phyloP scores from a whole-genome alignment of 2,797 vertebrate species.

The Cirrhinus molitorella region DNA sequence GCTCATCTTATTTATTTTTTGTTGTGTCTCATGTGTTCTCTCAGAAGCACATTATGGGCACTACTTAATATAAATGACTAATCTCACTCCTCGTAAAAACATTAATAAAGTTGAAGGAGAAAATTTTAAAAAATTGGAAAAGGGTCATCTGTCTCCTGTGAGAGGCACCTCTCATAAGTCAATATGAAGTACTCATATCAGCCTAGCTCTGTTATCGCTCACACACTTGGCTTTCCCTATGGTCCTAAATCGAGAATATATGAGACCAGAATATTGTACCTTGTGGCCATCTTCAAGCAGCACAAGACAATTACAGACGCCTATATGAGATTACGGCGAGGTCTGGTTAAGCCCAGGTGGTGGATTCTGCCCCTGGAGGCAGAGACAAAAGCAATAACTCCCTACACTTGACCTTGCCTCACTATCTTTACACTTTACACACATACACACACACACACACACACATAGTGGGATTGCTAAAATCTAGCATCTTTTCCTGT shows the following conservation, averaged over 20 bases:
- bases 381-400: conserved; percentile 77
- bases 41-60: not conserved
- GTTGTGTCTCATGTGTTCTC: conserved; percentile 45
- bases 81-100: conserved; percentile 2
- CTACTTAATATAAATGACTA: not conserved
- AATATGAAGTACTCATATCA: conserved; percentile 30
- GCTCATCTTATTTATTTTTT: conserved; percentile 6
- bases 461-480: conserved; percentile 66
- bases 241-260: conserved; percentile 47
- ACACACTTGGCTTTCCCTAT: not conserved
- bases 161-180: conserved; percentile 31
- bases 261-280: conserved; percentile 23
- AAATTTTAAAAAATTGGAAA: conserved; percentile 10
- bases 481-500: conserved; percentile 64
- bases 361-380: conserved; percentile 45
- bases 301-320: conserved; percentile 54
- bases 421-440: conserved; percentile 53
- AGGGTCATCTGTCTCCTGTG: not conserved
- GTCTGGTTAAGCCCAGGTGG: conserved; percentile 21
- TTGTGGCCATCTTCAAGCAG: conserved; percentile 33
- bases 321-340: conserved; percentile 49
- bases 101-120: not conserved
- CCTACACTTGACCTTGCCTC: conserved; percentile 71
- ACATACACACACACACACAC: conserved; percentile 58
- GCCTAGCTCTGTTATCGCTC: not conserved